Percentiles rank a stretch among this genome's conserved stretches.
phyloP scores from a whole-genome alignment of 2,113 vertebrate species.

The Grammomys surdaster region DNA sequence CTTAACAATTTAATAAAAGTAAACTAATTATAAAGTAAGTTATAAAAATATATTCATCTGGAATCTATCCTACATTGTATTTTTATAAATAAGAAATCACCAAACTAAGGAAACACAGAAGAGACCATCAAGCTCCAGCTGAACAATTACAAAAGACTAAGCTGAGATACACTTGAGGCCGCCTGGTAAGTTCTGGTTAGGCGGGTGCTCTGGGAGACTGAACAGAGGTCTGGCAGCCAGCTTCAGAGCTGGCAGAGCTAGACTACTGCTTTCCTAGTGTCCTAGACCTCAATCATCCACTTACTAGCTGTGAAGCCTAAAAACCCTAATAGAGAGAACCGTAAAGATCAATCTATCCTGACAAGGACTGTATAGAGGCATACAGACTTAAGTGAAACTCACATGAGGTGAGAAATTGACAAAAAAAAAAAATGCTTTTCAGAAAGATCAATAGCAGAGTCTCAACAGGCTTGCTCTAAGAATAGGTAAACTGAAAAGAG shows the following conservation, averaged over 20 bases:
- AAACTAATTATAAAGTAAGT: not conserved
- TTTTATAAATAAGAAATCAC: slow-evolving; percentile 3
- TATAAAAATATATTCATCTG: not conserved
- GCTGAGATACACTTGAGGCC: slow-evolving; percentile 2
- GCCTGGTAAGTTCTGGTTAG: not conserved
- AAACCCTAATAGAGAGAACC: not conserved
- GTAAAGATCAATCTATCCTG: not conserved
- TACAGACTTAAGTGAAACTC: slow-evolving; percentile 29
- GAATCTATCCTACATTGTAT: slow-evolving; percentile 8
- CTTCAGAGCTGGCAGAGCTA: not conserved
- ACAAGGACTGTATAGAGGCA: not conserved
- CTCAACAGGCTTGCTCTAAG: not conserved
- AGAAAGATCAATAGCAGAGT: not conserved
- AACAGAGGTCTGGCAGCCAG: not conserved
- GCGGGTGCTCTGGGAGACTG: not conserved
- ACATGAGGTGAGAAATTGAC: not conserved
- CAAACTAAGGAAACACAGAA: slow-evolving; percentile 18
- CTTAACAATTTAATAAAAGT: slow-evolving; percentile 32
- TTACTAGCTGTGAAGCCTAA: slow-evolving; percentile 20
- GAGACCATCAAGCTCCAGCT: not conserved
- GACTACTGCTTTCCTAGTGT: not conserved
- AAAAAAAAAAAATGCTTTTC: not conserved
- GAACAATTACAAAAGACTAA: slow-evolving; percentile 49
- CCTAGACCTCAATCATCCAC: not conserved
- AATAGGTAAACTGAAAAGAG: not conserved